phyloP scores from a whole-genome alignment of 2,888 invertebrate genomes.

The Aleiodes alternator region DNA sequence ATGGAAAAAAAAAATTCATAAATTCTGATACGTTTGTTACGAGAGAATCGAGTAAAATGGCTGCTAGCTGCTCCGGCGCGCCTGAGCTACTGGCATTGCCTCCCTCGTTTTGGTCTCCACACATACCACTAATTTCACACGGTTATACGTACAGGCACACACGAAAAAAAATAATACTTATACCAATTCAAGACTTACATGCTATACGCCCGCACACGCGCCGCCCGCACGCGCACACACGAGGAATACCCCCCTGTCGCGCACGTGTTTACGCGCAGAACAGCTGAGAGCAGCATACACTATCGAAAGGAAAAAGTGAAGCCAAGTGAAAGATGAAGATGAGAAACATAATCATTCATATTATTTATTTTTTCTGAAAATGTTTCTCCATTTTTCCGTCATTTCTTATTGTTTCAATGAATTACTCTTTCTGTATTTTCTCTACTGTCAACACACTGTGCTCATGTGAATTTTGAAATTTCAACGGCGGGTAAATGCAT shows the following conservation, averaged over 20 bases:
- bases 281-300: slow-evolving; percentile 67
- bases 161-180: slow-evolving; percentile 39
- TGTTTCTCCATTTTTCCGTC: not conserved
- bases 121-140: slow-evolving; percentile 67
- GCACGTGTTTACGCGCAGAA: slow-evolving; percentile 74
- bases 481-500: slow-evolving; percentile 19
- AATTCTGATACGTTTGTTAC: slow-evolving; percentile 54
- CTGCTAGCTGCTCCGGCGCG: slow-evolving; percentile 74
- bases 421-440: not conserved
- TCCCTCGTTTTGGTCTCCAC: slow-evolving; percentile 73
- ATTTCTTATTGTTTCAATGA: not conserved
- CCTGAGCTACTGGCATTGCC: slow-evolving; percentile 74
- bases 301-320: slow-evolving; percentile 9
- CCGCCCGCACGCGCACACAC: slow-evolving; percentile 56
- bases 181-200: slow-evolving; percentile 39
- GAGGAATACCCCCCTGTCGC: slow-evolving; percentile 63
- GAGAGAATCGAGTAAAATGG: slow-evolving; percentile 73
- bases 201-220: slow-evolving; percentile 50
- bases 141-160: slow-evolving; percentile 57
- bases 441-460: slow-evolving; percentile 6
- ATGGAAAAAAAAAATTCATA: not conserved
- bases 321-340: slow-evolving; percentile 39
- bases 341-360: slow-evolving; percentile 2
- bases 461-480: slow-evolving; percentile 24
- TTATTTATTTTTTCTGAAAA: not conserved